These are phyloP conservation scores for Loripinus fragilis DNA, from an alignment of 2,888 invertebrate genomes.

Conservation along the genomic window DNA sequence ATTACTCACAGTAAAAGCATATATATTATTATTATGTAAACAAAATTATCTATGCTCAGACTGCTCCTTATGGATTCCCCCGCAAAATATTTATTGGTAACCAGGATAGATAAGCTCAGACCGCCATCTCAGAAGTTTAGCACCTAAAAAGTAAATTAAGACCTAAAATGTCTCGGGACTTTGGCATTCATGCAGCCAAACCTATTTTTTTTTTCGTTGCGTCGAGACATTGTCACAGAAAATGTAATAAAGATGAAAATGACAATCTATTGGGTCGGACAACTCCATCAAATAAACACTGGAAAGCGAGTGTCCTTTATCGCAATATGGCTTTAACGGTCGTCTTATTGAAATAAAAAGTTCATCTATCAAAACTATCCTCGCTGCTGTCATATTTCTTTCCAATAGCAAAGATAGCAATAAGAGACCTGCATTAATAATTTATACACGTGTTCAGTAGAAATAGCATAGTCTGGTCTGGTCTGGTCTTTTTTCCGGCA, in stretches of 20 bases:
- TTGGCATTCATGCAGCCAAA: too few relatives aligned
- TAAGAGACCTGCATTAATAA: constrained; percentile 11
- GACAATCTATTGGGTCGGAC: constrained; percentile 25
- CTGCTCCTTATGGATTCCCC: too few relatives aligned
- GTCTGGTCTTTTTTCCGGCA: too few relatives aligned
- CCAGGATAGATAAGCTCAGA: too few relatives aligned
- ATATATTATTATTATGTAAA: too few relatives aligned
- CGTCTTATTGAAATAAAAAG: constrained; percentile 51
- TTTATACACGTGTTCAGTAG: constrained; percentile 15
- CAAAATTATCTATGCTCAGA: too few relatives aligned
- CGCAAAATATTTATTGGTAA: too few relatives aligned
- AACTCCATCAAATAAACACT: constrained; percentile 50
- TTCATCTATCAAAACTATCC: constrained; percentile 55
- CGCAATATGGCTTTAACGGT: constrained; percentile 29
- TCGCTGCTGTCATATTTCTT: constrained; percentile 51
- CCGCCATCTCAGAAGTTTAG: too few relatives aligned
- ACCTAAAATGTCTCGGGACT: too few relatives aligned
- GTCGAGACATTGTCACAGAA: neutral
- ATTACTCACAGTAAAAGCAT: too few relatives aligned
- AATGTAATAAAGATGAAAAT: constrained; percentile 1
- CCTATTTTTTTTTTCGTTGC: neutral
- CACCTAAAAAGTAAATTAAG: too few relatives aligned
- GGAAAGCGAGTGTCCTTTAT: constrained; percentile 28
- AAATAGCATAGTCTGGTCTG: too few relatives aligned
- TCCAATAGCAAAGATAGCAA: constrained; percentile 13